A percentile compares a stretch with the other conserved stretches of the same genome.
Evolutionary conservation across 2,113 vertebrate genomes (phyloP).

Genomic region (Rousettus leschenaultii): DNA sequence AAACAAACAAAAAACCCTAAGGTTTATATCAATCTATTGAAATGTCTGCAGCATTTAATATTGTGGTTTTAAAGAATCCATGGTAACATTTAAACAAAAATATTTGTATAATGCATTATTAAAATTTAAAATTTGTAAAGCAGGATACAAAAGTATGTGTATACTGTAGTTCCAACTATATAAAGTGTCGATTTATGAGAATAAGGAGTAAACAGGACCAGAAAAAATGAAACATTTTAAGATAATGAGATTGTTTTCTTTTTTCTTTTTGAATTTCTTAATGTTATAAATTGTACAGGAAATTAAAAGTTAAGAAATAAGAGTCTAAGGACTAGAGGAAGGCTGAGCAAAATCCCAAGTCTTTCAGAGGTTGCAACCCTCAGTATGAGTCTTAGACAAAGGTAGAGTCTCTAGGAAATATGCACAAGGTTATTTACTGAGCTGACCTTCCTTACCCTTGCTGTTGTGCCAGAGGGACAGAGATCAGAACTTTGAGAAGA

Average conservation of each 20-base stretch:
- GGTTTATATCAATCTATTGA: neutral
- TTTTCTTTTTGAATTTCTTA: neutral
- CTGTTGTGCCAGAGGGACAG: neutral
- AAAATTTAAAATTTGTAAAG: neutral
- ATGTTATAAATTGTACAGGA: neutral
- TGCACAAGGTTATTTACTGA: neutral
- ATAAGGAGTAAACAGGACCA: neutral
- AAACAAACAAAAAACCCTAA: neutral
- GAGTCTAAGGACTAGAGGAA: neutral
- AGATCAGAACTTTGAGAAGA: neutral
- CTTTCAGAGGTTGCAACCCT: neutral
- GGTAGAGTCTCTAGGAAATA: neutral
- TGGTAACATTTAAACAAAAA: neutral
- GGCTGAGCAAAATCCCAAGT: neutral
- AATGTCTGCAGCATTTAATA: neutral
- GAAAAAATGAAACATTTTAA: neutral
- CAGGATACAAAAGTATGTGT: neutral
- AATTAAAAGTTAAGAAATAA: neutral
- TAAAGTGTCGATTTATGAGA: neutral
- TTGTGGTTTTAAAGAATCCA: neutral
- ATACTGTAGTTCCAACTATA: neutral
- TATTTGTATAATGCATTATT: neutral
- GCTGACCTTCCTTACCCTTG: neutral
- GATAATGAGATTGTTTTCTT: neutral
- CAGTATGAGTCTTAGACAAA: rapidly evolving